Evolutionary conservation across 1,140 invertebrate genomes (phyloP).

Genomic region (Anastatus disparis): DNA sequence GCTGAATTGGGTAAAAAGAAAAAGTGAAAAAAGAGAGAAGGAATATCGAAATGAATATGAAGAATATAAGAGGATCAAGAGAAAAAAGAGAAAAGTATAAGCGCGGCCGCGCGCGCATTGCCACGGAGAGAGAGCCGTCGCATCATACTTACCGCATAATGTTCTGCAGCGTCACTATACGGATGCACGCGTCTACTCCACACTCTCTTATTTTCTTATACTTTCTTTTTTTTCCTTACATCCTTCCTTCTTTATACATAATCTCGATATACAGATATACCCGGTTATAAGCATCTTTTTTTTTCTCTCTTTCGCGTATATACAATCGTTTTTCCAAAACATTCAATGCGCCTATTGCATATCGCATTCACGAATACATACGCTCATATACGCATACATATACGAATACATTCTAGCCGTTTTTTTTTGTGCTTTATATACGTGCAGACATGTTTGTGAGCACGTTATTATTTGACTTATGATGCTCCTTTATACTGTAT

Average conservation of each 20-base stretch:
- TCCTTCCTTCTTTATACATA: neutral
- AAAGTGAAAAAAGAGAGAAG: neutral
- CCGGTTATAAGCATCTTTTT: neutral
- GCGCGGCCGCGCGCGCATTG: neutral
- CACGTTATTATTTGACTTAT: too few species aligned
- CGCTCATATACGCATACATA: neutral
- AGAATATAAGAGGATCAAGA: too few species aligned
- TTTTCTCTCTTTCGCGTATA: neutral
- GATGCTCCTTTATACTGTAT: neutral
- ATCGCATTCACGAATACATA: neutral
- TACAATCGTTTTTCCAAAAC: neutral
- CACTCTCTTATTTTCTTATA: neutral
- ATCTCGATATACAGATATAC: neutral
- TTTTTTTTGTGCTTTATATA: too few species aligned
- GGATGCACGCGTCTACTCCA: conserved; percentile 5
- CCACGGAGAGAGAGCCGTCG: conserved; percentile 23
- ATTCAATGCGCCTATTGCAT: neutral
- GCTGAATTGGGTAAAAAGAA: too few species aligned
- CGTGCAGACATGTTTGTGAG: too few species aligned
- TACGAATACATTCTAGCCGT: too few species aligned
- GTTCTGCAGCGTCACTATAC: conserved; percentile 29
- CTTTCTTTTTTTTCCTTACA: neutral
- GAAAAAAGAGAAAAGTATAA: neutral
- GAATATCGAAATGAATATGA: too few species aligned
- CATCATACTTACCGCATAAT: conserved; percentile 40